Evolutionary conservation across 2,797 vertebrate species (phyloP).

Genomic region (Otolemur crassicaudatus): DNA sequence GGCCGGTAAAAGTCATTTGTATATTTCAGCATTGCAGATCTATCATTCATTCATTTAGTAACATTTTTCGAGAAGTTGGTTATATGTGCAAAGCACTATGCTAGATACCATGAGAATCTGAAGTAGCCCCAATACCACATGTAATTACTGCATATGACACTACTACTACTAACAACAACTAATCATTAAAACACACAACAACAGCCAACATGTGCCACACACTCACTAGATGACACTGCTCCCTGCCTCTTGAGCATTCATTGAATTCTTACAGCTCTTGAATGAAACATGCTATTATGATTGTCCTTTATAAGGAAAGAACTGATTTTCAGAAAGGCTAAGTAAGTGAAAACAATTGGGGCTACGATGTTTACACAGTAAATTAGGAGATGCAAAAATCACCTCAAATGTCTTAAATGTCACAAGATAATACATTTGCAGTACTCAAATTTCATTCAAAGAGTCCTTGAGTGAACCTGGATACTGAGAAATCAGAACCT

Average conservation of each 20-base stretch:
- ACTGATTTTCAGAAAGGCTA: conserved; percentile 22
- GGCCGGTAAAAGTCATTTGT: neutral
- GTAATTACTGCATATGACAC: too few species aligned
- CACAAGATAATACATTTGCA: neutral
- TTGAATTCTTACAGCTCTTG: neutral
- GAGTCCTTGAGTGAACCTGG: conserved; percentile 5
- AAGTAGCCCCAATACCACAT: neutral
- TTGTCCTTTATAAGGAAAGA: conserved; percentile 22
- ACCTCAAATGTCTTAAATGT: conserved; percentile 63
- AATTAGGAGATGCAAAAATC: neutral
- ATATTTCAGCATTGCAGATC: neutral
- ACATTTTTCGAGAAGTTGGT: conserved; percentile 41
- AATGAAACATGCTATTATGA: neutral
- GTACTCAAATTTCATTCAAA: conserved; percentile 38
- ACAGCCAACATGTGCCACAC: neutral
- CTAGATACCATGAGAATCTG: neutral
- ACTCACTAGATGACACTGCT: neutral
- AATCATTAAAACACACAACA: neutral
- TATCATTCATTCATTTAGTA: conserved; percentile 26
- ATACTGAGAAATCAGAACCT: conserved; percentile 29
- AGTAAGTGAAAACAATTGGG: conserved; percentile 41
- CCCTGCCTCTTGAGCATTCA: neutral
- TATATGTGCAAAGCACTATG: conserved; percentile 24
- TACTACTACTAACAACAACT: neutral
- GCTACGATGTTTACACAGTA: neutral